Base-by-base conservation (phyloP, 1,140 invertebrate genomes). In the Zaprionus capensis region DNA sequence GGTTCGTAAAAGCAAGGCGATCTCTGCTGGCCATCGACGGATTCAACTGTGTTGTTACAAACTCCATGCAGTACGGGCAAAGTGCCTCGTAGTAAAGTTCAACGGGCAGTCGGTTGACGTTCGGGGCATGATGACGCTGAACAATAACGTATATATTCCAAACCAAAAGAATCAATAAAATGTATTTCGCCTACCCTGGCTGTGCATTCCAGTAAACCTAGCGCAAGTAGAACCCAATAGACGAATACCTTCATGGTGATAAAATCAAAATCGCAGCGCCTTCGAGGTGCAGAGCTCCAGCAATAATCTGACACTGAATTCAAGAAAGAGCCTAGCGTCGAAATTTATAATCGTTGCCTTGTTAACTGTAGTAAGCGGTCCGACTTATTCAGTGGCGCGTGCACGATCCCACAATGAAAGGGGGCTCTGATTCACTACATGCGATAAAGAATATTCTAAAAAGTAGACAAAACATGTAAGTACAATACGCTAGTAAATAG, bases 71-170 rank as follows among this genome's bases (percentile, higher is more conserved):
- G 68, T 91, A 92, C 0, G 82, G 82, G 67, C 92, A 93, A 14
- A 92, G 59, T 0, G 92, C 49, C 26, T 93, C 92, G 69, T 93
- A 93, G 65, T 91, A 93, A 5, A 93, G 57, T 14, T 81, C 67
- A n/a, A 92, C 64, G 1, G 81, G 26, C 7, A 88, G 76, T 41
- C 59, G 74, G 6, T 71, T 26, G 5, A 17, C 51, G 4, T 41
- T 26, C 0, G 51, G 11, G 15, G 20, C 34, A n/a, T 57, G 51
- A 24, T 71, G 46, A 57, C 36, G 64, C 83, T 86, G 67, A 57
- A 57, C 31, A 51, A 46, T 41, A 44, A 15, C 38, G 22, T 0
- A 44, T 11, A 20, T 17, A 57, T 12, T 15, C 17, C n/a, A n/a
- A 31, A 4, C 5, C 0, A 5, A 12, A 4, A 24, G 2, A 4